These are phyloP conservation scores for Melieria omissa DNA, from an alignment of 2,888 invertebrate species.

Conservation along the genomic window DNA sequence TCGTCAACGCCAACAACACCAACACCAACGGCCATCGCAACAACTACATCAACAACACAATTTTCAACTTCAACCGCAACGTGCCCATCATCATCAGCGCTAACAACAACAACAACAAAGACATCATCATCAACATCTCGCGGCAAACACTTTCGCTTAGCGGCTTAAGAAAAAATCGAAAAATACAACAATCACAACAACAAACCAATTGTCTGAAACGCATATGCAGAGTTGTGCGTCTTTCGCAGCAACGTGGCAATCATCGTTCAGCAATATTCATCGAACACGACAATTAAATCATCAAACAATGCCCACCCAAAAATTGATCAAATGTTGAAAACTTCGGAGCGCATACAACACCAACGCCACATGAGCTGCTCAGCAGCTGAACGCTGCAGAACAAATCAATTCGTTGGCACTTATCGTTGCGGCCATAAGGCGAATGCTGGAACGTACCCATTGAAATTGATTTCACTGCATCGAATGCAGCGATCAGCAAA, in stretches of 20 bases:
- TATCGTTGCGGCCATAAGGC: background rate
- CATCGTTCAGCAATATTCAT: too few species aligned
- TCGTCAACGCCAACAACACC: background rate
- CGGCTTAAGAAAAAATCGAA: too few species aligned
- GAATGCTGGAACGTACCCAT: background rate
- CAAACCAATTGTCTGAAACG: too few species aligned
- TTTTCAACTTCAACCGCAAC: background rate
- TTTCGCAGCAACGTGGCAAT: too few species aligned
- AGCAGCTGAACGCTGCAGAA: background rate
- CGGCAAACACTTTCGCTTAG: too few species aligned
- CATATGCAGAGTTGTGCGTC: too few species aligned
- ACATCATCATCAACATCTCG: too few species aligned
- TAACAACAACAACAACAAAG: background rate
- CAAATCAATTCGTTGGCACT: background rate
- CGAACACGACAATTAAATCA: conserved; percentile 17
- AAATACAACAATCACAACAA: too few species aligned
- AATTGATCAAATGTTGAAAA: too few species aligned
- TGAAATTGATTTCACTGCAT: background rate
- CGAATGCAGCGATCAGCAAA: background rate
- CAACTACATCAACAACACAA: background rate
- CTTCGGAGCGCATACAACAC: background rate
- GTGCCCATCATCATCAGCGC: conserved; percentile 8
- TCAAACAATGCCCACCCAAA: background rate
- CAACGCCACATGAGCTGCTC: background rate
- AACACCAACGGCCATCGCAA: background rate